phyloP scores from a whole-genome alignment of 2,113 vertebrate species.

The Columba livia region DNA sequence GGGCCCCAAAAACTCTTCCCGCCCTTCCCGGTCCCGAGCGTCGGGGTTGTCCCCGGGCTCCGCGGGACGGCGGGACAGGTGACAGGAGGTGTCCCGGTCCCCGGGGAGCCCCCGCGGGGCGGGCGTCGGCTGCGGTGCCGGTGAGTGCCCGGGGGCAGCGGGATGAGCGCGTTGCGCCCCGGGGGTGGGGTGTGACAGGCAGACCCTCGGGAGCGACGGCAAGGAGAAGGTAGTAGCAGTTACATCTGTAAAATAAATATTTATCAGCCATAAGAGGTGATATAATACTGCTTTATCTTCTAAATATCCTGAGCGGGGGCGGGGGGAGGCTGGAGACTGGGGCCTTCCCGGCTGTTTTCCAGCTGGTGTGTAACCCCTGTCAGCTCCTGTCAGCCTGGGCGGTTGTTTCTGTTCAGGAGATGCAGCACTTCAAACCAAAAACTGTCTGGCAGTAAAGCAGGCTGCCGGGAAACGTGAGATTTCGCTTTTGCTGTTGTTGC shows the following conservation, averaged over 20 bases:
- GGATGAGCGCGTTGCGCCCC: not conserved
- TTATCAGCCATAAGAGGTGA: not conserved
- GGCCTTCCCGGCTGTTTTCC: not conserved
- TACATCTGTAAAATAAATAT: not conserved
- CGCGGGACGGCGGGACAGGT: not conserved
- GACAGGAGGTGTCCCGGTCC: too few relatives aligned
- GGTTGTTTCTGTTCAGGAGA: not conserved
- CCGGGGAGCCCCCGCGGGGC: not conserved
- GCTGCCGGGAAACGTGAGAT: not conserved
- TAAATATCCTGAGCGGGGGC: not conserved
- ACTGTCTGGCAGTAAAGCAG: not conserved
- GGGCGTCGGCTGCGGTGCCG: too few relatives aligned
- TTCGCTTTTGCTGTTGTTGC: not conserved
- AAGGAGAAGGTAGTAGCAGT: not conserved
- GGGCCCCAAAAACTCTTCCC: not conserved
- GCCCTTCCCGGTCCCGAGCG: not conserved
- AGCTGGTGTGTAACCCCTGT: not conserved
- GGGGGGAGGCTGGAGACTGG: not conserved
- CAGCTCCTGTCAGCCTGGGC: not conserved
- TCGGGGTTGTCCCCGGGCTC: not conserved
- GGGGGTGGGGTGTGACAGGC: too few relatives aligned
- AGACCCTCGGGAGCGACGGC: too few relatives aligned
- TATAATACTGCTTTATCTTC: not conserved
- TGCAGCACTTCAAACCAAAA: accelerated
- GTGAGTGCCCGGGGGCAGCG: not conserved